Percentiles rank a stretch among this genome's conserved stretches.
These are phyloP conservation scores for Paramacrobiotus metropolitanus DNA, from an alignment of 1,140 invertebrate genomes.

Conservation along the genomic window DNA sequence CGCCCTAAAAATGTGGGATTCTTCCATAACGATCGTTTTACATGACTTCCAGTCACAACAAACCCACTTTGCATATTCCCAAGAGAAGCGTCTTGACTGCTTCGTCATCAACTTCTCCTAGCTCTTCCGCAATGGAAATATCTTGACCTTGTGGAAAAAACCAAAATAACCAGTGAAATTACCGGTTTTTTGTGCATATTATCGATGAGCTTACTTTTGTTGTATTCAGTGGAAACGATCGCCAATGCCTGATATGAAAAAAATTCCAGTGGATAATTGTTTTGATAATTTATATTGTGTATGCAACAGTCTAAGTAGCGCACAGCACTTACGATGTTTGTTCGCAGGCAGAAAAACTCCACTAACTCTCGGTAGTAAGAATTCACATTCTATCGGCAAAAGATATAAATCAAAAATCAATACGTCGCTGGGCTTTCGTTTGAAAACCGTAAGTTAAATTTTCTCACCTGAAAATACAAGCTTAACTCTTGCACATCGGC, in stretches of 20 bases:
- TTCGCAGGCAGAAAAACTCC: conserved; percentile 4
- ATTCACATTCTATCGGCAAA: not conserved
- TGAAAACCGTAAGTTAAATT: not conserved
- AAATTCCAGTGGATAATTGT: not conserved
- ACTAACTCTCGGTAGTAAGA: not conserved
- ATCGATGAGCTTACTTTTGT: not conserved
- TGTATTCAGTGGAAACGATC: not conserved
- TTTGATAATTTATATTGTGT: not conserved
- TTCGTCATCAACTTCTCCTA: not conserved
- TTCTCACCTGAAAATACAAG: not conserved
- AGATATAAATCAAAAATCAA: not conserved
- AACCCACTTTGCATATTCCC: not conserved
- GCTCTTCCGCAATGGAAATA: not conserved
- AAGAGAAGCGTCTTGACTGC: not conserved
- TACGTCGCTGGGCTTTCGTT: not conserved
- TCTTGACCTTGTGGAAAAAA: not conserved
- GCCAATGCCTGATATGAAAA: not conserved
- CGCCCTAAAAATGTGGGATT: not conserved
- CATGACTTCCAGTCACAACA: not conserved
- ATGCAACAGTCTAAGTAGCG: not conserved
- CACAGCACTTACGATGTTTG: conserved; percentile 1
- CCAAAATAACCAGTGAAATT: not conserved
- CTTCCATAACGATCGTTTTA: not conserved
- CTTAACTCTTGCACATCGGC: not conserved
- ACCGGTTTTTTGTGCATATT: too few relatives aligned